phyloP scores from a whole-genome alignment of 2,888 invertebrate genomes.

The Athetis lepigone region DNA sequence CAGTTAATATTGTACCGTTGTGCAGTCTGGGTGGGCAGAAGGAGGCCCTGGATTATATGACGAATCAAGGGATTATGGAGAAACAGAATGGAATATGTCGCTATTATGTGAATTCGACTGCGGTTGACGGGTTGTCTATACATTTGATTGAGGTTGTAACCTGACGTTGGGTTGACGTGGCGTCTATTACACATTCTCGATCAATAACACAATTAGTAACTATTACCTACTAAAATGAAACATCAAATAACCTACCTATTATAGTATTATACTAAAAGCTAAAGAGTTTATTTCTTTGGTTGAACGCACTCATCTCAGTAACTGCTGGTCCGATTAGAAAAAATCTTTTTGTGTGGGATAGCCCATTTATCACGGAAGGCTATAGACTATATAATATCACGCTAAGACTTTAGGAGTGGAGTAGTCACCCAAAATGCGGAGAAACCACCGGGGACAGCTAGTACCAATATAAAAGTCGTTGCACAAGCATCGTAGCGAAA shows the following conservation, averaged over 20 bases:
- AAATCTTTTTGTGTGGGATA: too few relatives aligned
- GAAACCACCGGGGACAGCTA: too few relatives aligned
- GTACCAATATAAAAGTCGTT: not conserved
- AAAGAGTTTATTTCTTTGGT: too few relatives aligned
- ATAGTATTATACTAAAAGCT: too few relatives aligned
- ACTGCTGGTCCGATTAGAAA: too few relatives aligned
- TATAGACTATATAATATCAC: too few relatives aligned
- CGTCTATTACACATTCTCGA: not conserved
- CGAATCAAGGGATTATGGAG: conserved; percentile 27
- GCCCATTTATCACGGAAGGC: too few relatives aligned
- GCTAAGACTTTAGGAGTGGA: too few relatives aligned
- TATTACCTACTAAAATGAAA: not conserved
- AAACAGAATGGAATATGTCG: conserved; percentile 22
- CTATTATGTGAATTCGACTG: conserved; percentile 20
- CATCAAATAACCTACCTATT: too few relatives aligned
- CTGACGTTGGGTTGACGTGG: not conserved
- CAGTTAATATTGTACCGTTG: conserved; percentile 47
- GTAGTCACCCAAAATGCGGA: too few relatives aligned
- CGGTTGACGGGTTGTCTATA: conserved; percentile 9
- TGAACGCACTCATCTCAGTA: too few relatives aligned
- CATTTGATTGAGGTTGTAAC: not conserved
- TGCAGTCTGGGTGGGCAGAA: conserved; percentile 29
- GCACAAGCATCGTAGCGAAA: conserved; percentile 3
- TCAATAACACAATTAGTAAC: not conserved
- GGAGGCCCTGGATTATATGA: conserved; percentile 28